A percentile compares a stretch with the other conserved stretches of the same genome.
Evolutionary conservation across 2,113 vertebrate species (phyloP).

Genomic region (Xiphophorus couchianus): DNA sequence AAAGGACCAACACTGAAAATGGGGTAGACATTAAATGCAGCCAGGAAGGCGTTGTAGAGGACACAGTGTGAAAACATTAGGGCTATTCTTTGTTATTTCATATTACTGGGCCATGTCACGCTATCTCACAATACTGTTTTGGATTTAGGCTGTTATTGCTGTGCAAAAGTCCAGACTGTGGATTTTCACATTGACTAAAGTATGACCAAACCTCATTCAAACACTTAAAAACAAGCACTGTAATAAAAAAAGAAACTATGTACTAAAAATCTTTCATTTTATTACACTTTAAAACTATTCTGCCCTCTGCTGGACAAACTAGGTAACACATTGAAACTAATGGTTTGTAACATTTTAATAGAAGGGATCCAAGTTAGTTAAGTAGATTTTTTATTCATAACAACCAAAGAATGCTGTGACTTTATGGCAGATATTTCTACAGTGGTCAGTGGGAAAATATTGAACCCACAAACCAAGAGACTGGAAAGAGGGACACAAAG

Average conservation of each 20-base stretch:
- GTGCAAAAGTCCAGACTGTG: background rate
- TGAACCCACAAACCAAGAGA: background rate
- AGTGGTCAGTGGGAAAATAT: background rate
- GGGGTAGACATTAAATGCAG: background rate
- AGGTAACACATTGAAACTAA: background rate
- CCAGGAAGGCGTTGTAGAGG: background rate
- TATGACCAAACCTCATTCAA: background rate
- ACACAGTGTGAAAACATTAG: background rate
- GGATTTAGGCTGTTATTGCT: background rate
- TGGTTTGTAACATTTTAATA: background rate
- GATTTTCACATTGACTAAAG: background rate
- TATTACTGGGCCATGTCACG: background rate
- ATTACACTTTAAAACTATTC: slow-evolving; percentile 20
- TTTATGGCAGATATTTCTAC: background rate
- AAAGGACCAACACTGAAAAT: slow-evolving; percentile 1
- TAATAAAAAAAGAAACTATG: slow-evolving; percentile 2
- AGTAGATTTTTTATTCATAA: background rate
- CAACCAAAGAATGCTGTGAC: background rate
- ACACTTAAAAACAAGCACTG: background rate
- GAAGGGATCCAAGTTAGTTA: background rate
- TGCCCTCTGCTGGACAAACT: slow-evolving; percentile 65
- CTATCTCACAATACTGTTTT: background rate
- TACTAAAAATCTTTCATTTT: background rate
- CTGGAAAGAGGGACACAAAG: background rate
- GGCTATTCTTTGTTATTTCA: background rate